Evolutionary conservation across 2,888 invertebrate species (phyloP).

Genomic region (Xylocampa areola): DNA sequence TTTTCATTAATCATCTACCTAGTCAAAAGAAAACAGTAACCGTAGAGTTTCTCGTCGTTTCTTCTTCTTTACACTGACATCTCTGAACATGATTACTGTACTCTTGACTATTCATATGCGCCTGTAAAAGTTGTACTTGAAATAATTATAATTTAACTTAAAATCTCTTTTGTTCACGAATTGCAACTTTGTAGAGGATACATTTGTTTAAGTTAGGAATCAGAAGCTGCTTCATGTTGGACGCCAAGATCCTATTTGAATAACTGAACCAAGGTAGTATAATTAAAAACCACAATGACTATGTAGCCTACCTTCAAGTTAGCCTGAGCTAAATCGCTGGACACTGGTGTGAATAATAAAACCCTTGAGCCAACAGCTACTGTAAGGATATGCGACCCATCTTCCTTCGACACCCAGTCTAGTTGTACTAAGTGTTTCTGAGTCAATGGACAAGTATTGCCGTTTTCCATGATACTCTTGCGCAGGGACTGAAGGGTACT

Average conservation of each 20-base stretch:
- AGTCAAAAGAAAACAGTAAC: slow-evolving; percentile 23
- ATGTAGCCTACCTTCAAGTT: slow-evolving; percentile 92
- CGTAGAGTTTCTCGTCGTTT: slow-evolving; percentile 1
- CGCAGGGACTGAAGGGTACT: slow-evolving; percentile 96
- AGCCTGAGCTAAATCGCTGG: slow-evolving; percentile 98
- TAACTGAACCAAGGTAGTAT: too few species aligned
- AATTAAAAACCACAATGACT: neutral
- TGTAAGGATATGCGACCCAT: slow-evolving; percentile 99
- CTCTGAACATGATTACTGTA: slow-evolving; percentile 1
- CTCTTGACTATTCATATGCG: slow-evolving; percentile 21
- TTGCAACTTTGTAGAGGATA: too few species aligned
- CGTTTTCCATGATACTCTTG: slow-evolving; percentile 97
- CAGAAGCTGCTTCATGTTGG: too few species aligned
- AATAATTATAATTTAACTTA: neutral
- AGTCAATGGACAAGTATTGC: slow-evolving; percentile 96
- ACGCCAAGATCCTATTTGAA: too few species aligned
- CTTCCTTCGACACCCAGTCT: slow-evolving; percentile 99
- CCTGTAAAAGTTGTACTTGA: slow-evolving; percentile 29
- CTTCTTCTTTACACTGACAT: slow-evolving; percentile 20
- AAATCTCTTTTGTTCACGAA: too few species aligned
- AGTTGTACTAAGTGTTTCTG: slow-evolving; percentile 98
- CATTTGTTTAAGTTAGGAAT: too few species aligned
- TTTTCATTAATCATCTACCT: neutral
- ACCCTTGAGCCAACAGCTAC: slow-evolving; percentile 98
- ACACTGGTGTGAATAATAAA: slow-evolving; percentile 97